A percentile compares a stretch with the other conserved stretches of the same genome.
Conservation (phyloP, 2,113 vertebrate species). For the Illadopsis cleaveri region DNA sequence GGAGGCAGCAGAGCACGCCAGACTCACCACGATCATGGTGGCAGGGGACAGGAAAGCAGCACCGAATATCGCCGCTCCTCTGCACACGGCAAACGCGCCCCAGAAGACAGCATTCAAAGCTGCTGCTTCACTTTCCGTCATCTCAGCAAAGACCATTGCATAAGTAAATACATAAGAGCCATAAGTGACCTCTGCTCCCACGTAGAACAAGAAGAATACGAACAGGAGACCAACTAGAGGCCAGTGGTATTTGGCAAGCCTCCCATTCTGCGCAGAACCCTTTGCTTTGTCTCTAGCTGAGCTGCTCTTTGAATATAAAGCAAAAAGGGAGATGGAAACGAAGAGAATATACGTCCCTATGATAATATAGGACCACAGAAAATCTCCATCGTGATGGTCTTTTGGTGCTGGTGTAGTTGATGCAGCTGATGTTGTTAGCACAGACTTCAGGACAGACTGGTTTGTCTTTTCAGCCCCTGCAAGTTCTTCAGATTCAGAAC, state of each 20-base stretch:
- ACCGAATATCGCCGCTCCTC: constrained; percentile 86
- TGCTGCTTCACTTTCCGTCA: constrained; percentile 77
- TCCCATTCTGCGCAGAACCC: constrained; percentile 17
- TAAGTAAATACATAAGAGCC: constrained; percentile 91
- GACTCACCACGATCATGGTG: constrained; percentile 86
- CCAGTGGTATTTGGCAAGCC: constrained; percentile 78
- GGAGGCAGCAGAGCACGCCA: constrained; percentile 78
- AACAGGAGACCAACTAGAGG: constrained; percentile 83
- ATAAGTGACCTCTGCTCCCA: constrained; percentile 89
- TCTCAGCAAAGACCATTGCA: constrained; percentile 70
- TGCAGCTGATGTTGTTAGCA: not conserved
- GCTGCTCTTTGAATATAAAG: constrained; percentile 72
- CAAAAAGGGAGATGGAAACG: constrained; percentile 78
- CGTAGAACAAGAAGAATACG: constrained; percentile 90
- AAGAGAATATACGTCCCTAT: constrained; percentile 83
- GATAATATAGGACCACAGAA: constrained; percentile 85
- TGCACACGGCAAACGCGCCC: constrained; percentile 82
- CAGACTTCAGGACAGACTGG: not conserved
- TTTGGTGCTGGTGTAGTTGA: not conserved
- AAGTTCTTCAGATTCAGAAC: not conserved
- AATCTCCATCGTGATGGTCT: not conserved
- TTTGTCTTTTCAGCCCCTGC: not conserved
- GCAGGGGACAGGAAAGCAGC: constrained; percentile 82
- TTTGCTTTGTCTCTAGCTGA: constrained; percentile 49
- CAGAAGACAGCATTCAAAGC: constrained; percentile 92